These are phyloP conservation scores for Lathronympha strigana DNA, from an alignment of 2,888 invertebrate genomes.

Conservation along the genomic window DNA sequence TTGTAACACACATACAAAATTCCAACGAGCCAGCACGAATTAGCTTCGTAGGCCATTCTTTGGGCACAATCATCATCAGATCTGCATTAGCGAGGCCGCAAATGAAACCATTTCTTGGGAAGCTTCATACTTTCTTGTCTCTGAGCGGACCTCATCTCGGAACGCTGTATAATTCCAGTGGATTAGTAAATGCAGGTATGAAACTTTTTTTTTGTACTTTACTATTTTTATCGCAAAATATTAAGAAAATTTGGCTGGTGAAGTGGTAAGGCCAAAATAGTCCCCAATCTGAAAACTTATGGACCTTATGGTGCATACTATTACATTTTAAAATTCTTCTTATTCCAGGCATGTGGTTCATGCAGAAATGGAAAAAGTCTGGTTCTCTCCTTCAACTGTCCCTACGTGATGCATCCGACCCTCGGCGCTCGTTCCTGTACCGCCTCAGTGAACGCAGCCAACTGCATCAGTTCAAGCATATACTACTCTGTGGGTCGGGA, in stretches of 20 bases:
- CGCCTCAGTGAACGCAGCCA: slow-evolving; percentile 93
- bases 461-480: slow-evolving; percentile 95
- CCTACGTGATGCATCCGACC: slow-evolving; percentile 93
- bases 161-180: slow-evolving; percentile 97
- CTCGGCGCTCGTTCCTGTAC: slow-evolving; percentile 96
- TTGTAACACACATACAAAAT: slow-evolving; percentile 91
- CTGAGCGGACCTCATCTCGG: slow-evolving; percentile 98
- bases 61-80: slow-evolving; percentile 98
- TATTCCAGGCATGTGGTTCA: slow-evolving; percentile 97
- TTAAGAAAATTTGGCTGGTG: too few relatives aligned
- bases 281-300: too few relatives aligned
- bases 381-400: slow-evolving; percentile 96
- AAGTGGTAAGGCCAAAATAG: too few relatives aligned
- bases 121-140: slow-evolving; percentile 97
- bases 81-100: slow-evolving; percentile 95
- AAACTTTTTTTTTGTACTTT: neutral
- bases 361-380: slow-evolving; percentile 99
- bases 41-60: slow-evolving; percentile 98
- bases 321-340: neutral
- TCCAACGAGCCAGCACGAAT: slow-evolving; percentile 92
- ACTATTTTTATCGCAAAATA: too few relatives aligned
- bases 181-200: slow-evolving; percentile 97
- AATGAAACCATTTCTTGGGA: slow-evolving; percentile 92
- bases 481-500: slow-evolving; percentile 96
- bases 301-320: too few relatives aligned